These are phyloP conservation scores for Calameuta filiformis DNA, from an alignment of 2,888 invertebrate genomes.

Conservation along the genomic window DNA sequence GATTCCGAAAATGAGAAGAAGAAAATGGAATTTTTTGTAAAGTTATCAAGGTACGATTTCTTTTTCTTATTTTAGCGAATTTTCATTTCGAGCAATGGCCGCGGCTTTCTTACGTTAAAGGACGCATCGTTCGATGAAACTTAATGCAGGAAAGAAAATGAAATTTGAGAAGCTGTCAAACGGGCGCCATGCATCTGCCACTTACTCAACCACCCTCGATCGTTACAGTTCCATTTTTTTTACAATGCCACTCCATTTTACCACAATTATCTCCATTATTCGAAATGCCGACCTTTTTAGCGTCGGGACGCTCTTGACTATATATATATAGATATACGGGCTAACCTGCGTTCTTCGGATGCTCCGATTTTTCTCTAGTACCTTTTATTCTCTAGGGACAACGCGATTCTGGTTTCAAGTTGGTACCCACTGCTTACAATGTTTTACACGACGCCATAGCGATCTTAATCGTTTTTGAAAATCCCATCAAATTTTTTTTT, in stretches of 20 bases:
- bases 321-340: background rate
- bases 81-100: background rate
- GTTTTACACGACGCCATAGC: background rate
- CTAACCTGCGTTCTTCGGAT: background rate
- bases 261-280: slow-evolving; percentile 64
- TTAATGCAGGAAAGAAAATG: slow-evolving; percentile 26
- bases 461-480: background rate
- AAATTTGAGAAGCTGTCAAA: slow-evolving; percentile 63
- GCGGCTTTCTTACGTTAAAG: background rate
- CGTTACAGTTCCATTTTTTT: slow-evolving; percentile 50
- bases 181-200: slow-evolving; percentile 63
- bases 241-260: slow-evolving; percentile 63
- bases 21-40: too few species aligned
- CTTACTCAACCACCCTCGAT: slow-evolving; percentile 57
- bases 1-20: background rate
- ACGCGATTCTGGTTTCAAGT: background rate
- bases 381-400: background rate
- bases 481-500: background rate
- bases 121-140: background rate
- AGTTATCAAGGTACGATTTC: too few species aligned
- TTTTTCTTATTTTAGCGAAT: background rate
- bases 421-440: background rate
- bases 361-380: background rate
- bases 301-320: slow-evolving; percentile 10
- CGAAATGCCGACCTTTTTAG: slow-evolving; percentile 49